Evolutionary conservation across 2,113 vertebrate species (phyloP).

Genomic region (Promerops cafer): DNA sequence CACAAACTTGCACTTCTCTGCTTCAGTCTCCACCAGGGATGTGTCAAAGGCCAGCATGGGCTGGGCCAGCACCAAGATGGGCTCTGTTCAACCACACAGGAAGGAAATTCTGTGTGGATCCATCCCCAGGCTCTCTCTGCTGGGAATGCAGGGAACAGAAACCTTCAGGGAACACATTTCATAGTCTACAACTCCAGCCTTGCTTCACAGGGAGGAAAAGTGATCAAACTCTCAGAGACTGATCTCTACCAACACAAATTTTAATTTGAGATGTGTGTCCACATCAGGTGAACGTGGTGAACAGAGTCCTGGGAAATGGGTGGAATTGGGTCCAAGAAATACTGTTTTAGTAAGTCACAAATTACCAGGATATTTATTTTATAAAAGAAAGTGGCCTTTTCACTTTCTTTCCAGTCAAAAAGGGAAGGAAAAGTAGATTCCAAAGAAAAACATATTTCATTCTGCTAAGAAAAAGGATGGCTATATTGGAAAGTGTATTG

Average conservation of each 20-base stretch:
- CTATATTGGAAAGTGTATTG: background rate
- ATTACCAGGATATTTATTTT: background rate
- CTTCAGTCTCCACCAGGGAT: background rate
- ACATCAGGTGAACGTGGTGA: rapidly evolving
- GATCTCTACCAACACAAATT: background rate
- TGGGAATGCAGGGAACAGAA: background rate
- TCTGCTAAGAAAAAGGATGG: background rate
- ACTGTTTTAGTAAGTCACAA: background rate
- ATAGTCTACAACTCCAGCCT: background rate
- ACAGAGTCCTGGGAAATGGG: background rate
- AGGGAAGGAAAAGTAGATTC: background rate
- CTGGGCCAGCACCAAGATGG: background rate
- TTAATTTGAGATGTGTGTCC: background rate
- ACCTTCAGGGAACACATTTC: background rate
- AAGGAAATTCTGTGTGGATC: background rate
- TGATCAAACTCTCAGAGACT: background rate
- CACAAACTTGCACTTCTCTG: background rate
- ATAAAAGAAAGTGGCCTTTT: background rate
- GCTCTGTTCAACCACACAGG: background rate
- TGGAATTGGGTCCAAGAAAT: background rate
- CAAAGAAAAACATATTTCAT: background rate
- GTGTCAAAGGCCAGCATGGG: background rate
- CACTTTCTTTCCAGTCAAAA: background rate
- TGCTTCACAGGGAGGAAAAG: background rate
- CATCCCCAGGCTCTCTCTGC: background rate